phyloP scores from a whole-genome alignment of 2,113 vertebrate species.

The Zeus faber region DNA sequence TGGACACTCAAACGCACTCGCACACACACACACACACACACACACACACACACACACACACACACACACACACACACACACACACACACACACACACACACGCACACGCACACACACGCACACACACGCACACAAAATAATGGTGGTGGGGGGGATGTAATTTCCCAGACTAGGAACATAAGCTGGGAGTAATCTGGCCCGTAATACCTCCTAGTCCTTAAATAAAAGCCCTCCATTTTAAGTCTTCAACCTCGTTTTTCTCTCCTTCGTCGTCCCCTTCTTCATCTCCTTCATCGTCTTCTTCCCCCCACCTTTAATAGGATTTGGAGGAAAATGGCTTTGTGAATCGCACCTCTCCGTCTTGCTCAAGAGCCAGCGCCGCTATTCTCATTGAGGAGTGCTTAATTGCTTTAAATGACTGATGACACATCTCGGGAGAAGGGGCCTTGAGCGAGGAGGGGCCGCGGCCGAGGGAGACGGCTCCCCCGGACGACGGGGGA shows the following conservation, averaged over 20 bases:
- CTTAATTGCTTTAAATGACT: constrained; percentile 83
- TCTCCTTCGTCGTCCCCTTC: constrained; percentile 16
- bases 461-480: constrained; percentile 55
- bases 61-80: too few species aligned
- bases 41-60: too few species aligned
- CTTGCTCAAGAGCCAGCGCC: constrained; percentile 71
- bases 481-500: too few species aligned
- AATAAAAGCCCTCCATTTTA: constrained; percentile 81
- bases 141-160: constrained; percentile 71
- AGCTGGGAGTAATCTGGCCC: constrained; percentile 78
- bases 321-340: constrained; percentile 81
- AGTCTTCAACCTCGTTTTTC: constrained; percentile 68
- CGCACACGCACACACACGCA: too few species aligned
- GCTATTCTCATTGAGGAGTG: constrained; percentile 75
- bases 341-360: constrained; percentile 75
- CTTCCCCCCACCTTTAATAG: constrained; percentile 73
- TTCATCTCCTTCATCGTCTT: background rate
- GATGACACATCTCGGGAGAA: constrained; percentile 70
- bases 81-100: too few species aligned
- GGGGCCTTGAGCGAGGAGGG: constrained; percentile 71
- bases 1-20: too few species aligned
- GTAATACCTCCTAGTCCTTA: constrained; percentile 81
- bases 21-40: too few species aligned
- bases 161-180: constrained; percentile 80
- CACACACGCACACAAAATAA: constrained; percentile 12